phyloP scores from a whole-genome alignment of 2,888 invertebrate genomes.

The Brachylomia viminalis region DNA sequence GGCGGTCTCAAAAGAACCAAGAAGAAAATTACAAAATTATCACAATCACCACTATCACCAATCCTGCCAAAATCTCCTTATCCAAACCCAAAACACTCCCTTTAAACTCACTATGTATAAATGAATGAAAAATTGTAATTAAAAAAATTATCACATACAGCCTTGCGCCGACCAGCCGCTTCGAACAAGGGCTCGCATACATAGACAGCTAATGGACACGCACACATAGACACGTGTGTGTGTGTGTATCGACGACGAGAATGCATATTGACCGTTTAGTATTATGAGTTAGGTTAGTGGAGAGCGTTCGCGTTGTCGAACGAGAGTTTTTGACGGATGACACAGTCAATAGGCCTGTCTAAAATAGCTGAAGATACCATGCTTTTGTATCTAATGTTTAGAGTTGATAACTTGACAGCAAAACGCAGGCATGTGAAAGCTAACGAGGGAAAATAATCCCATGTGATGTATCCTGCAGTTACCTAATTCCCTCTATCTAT shows the following conservation, averaged over 20 bases:
- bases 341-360: too few relatives aligned
- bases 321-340: constrained; percentile 53
- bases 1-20: not conserved
- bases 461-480: too few relatives aligned
- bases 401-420: too few relatives aligned
- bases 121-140: constrained; percentile 28
- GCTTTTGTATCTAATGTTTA: too few relatives aligned
- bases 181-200: constrained; percentile 78
- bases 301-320: constrained; percentile 69
- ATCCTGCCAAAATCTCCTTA: not conserved
- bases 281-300: constrained; percentile 78
- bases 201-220: constrained; percentile 68
- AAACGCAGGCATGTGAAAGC: too few relatives aligned
- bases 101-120: not conserved
- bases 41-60: too few relatives aligned
- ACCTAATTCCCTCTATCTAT: too few relatives aligned
- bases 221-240: constrained; percentile 70
- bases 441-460: too few relatives aligned
- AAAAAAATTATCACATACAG: constrained; percentile 71
- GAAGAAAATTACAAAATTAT: not conserved
- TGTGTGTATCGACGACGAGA: constrained; percentile 63
- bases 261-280: constrained; percentile 88
- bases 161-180: constrained; percentile 69
- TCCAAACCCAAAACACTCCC: not conserved
- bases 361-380: too few relatives aligned